Conservation (phyloP, 2,113 vertebrate species). For the Ptyas mucosa region DNA sequence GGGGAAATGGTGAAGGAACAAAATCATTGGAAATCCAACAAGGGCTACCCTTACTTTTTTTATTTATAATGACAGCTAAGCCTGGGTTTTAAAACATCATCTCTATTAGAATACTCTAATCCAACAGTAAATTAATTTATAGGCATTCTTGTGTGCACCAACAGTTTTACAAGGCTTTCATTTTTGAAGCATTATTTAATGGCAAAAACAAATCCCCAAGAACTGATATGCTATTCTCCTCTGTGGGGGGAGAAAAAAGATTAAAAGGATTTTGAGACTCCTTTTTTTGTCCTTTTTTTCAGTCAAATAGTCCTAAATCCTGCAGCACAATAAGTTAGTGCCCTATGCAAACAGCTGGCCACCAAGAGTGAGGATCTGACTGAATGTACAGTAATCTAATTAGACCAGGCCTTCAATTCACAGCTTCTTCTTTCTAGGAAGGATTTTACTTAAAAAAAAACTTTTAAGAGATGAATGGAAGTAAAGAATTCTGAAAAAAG, state of each 20-base stretch:
- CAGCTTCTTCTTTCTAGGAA: slow-evolving; percentile 49
- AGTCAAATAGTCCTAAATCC: slow-evolving; percentile 71
- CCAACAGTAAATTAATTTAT: slow-evolving; percentile 50
- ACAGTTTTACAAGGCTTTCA: slow-evolving; percentile 65
- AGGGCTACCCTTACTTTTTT: not conserved
- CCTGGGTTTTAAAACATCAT: slow-evolving; percentile 28
- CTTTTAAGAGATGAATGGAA: not conserved
- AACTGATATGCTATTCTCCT: slow-evolving; percentile 31
- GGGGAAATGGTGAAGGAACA: not conserved
- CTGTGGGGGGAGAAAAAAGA: slow-evolving; percentile 54
- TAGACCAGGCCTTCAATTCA: slow-evolving; percentile 71
- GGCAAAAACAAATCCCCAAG: slow-evolving; percentile 77
- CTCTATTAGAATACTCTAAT: slow-evolving; percentile 35
- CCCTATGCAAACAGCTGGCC: slow-evolving; percentile 73
- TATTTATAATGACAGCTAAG: slow-evolving; percentile 3
- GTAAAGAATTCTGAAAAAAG: not conserved
- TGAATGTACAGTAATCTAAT: slow-evolving; percentile 89
- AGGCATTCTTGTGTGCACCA: slow-evolving; percentile 51
- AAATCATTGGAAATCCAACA: not conserved
- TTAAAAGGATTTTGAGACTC: slow-evolving; percentile 76
- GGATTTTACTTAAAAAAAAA: slow-evolving; percentile 59
- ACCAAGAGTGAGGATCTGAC: slow-evolving; percentile 80
- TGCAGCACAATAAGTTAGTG: slow-evolving; percentile 66
- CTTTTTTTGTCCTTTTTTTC: slow-evolving; percentile 62
- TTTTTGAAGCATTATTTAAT: slow-evolving; percentile 70